Evolutionary conservation across 1,140 invertebrate species (phyloP).

Genomic region (Papilio glaucus): DNA sequence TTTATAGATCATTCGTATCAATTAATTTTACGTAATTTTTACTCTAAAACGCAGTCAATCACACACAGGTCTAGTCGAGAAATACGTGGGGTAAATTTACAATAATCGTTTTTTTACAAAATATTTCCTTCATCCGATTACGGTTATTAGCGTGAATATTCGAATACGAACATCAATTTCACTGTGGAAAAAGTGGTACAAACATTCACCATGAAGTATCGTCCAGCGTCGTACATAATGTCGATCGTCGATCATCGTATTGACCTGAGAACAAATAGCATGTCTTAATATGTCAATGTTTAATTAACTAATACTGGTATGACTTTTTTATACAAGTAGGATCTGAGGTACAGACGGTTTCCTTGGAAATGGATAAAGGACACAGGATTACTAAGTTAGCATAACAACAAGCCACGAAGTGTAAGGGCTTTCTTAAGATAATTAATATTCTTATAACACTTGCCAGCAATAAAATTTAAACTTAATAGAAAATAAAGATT

Average conservation of each 20-base stretch:
- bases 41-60: constrained; percentile 14
- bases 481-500: neutral
- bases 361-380: too few species aligned
- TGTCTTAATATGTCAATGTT: neutral
- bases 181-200: constrained; percentile 7
- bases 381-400: too few species aligned
- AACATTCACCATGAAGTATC: neutral
- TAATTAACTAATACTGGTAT: too few species aligned
- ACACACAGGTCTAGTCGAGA: constrained; percentile 22
- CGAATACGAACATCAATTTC: constrained; percentile 20
- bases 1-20: neutral
- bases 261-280: constrained; percentile 23
- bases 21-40: neutral
- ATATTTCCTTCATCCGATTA: neutral
- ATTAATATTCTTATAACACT: too few species aligned
- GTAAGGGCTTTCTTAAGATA: too few species aligned
- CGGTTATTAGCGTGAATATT: neutral
- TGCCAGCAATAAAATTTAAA: neutral
- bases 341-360: too few species aligned
- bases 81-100: constrained; percentile 1
- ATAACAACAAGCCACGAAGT: too few species aligned
- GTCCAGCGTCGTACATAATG: neutral
- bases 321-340: too few species aligned
- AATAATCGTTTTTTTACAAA: constrained; percentile 23
- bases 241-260: constrained; percentile 30